Conservation (phyloP, 30 jellyfish, hydroid and myxozoan species). For the Hydra vulgaris region DNA sequence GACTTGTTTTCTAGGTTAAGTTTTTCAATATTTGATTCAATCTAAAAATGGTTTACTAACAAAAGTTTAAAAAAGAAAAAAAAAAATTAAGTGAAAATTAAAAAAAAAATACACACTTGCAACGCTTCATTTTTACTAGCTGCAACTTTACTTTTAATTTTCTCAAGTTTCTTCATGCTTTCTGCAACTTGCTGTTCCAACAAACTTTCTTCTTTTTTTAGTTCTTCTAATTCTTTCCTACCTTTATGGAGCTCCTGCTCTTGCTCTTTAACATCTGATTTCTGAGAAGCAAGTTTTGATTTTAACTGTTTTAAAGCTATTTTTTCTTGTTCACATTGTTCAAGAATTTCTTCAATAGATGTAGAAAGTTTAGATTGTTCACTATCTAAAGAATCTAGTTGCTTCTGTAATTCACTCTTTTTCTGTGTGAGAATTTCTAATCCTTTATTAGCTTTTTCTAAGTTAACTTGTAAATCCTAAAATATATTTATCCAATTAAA, state of each 20-base stretch:
- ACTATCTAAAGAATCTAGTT: slow-evolving; percentile 39
- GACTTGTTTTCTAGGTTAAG: slow-evolving; percentile 60
- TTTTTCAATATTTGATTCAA: slow-evolving; percentile 38
- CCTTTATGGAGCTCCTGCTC: slow-evolving; percentile 80
- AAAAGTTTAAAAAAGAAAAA: not conserved
- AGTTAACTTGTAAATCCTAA: slow-evolving; percentile 60
- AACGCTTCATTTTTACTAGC: slow-evolving; percentile 49
- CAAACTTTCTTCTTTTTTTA: slow-evolving; percentile 64
- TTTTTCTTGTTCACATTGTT: slow-evolving; percentile 63
- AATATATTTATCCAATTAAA: not conserved
- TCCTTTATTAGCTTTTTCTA: slow-evolving; percentile 50
- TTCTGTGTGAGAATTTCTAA: slow-evolving; percentile 32
- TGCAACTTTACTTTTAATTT: slow-evolving; percentile 23
- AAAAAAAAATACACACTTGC: not conserved
- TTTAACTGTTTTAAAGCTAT: slow-evolving; percentile 41
- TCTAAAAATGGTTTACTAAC: slow-evolving; percentile 25
- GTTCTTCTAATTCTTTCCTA: slow-evolving; percentile 60
- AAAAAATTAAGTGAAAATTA: not conserved
- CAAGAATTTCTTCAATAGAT: slow-evolving; percentile 35
- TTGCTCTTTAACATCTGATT: slow-evolving; percentile 58
- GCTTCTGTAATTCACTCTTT: slow-evolving; percentile 48
- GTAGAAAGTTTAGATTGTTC: slow-evolving; percentile 22
- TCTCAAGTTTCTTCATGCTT: slow-evolving; percentile 29
- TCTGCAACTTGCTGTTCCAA: slow-evolving; percentile 49
- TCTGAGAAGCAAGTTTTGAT: slow-evolving; percentile 52